Base-by-base conservation (phyloP, 2,797 vertebrate species). In the Protosalanx chinensis region DNA sequence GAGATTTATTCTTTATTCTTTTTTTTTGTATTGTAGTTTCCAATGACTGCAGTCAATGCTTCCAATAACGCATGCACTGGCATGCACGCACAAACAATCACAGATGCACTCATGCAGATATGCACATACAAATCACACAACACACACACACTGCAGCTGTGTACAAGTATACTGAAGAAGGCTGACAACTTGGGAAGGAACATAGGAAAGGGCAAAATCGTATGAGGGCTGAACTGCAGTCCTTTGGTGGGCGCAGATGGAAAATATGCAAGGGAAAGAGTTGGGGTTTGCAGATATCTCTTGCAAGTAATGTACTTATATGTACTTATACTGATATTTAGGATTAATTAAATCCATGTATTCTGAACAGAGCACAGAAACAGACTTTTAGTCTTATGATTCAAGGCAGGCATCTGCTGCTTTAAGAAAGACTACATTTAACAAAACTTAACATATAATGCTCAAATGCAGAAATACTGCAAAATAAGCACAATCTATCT, bases 231-330 rank as follows among this genome's bases (percentile, higher is more conserved):
- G 67, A 37, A 41, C 69, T 78, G 76, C 76, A 72, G 70, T 78
- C 71, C 71, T 82, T 83, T 81, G 78, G 76, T 81, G 80, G 71
- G 49, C 74, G 70, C 71, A 70, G 76, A 81, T 74, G 67, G 67
- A 77, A 68, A 71, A 70, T 37, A 32, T 59, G 30, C 53, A 60
- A 13, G 70, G 59, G 67, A 61, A 60, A 56, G 27, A 10, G 30
- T 66, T 72, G 33, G 68, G 46, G 57, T 61, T 10, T 35, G 46
- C 65, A 51, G 64, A 60, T 67, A 57, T 30, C 8, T 68, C 67
- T 67, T 59, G 18, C 6, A 2, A 33, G 37, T 46, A 18, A 61
- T 51, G 37, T 67, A 56, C 67, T 60, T 59, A 29, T 41, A 27
- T 27, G 23, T 27, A 27, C 23, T 27, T 27, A 27, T 27, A 27